Conservation (phyloP, 2,113 vertebrate genomes). For the Mastomys coucha region DNA sequence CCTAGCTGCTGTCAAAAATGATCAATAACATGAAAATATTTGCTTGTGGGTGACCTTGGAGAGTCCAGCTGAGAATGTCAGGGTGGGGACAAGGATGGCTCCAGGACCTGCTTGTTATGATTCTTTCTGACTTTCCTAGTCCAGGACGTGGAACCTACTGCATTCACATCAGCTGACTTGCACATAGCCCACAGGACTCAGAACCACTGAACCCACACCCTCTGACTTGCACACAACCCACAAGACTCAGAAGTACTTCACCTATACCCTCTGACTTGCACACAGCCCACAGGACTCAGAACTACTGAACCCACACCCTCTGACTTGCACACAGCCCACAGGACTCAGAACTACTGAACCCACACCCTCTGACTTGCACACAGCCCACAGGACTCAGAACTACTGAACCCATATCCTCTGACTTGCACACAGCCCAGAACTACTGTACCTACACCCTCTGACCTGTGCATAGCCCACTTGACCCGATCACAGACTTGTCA, state of each 20-base stretch:
- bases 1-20: background rate
- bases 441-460: background rate
- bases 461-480: background rate
- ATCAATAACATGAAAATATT: background rate
- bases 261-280: background rate
- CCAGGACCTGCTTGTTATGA: background rate
- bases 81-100: background rate
- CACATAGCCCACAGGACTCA: background rate
- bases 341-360: background rate
- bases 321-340: background rate
- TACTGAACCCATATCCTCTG: too few relatives aligned
- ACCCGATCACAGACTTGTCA: background rate
- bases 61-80: background rate
- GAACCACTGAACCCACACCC: background rate
- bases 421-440: background rate
- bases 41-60: background rate
- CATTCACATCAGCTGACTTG: background rate
- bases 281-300: background rate
- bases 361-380: background rate
- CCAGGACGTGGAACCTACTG: background rate
- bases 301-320: background rate
- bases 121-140: background rate
- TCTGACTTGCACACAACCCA: background rate
- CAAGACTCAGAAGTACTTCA: too few relatives aligned
- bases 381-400: too few relatives aligned